phyloP scores from a whole-genome alignment of 2,113 vertebrate species.

The Aleadryas rufinucha region DNA sequence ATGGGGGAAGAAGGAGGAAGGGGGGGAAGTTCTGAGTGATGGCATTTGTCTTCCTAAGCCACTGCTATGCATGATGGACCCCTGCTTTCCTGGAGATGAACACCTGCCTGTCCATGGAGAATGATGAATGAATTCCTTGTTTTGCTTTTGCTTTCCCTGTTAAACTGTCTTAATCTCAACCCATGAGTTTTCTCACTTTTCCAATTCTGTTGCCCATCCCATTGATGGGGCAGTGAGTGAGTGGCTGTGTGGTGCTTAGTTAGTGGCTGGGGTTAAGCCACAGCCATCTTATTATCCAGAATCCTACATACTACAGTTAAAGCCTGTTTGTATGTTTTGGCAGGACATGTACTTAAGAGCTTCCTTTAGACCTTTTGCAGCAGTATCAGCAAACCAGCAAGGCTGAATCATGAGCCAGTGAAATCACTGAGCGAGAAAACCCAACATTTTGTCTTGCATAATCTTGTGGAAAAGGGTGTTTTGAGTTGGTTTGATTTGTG shows the following conservation, averaged over 20 bases:
- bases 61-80: rapidly evolving
- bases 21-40: not conserved
- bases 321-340: not conserved
- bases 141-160: not conserved
- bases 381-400: not conserved
- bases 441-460: not conserved
- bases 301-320: not conserved
- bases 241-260: not conserved
- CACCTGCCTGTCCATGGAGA: not conserved
- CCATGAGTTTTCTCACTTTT: not conserved
- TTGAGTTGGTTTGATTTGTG: not conserved
- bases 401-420: not conserved
- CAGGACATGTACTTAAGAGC: not conserved
- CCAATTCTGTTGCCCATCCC: not conserved
- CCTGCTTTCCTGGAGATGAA: not conserved
- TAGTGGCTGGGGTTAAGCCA: not conserved
- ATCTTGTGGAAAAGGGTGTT: not conserved
- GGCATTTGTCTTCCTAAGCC: not conserved
- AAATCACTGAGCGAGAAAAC: not conserved
- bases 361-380: not conserved
- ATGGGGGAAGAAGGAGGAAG: not conserved
- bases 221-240: not conserved
- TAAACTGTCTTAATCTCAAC: not conserved
- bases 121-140: not conserved
- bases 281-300: not conserved